A percentile compares a stretch with the other conserved stretches of the same genome.
These are phyloP conservation scores for Liasis olivaceus DNA, from an alignment of 2,797 vertebrate genomes.

Conservation along the genomic window DNA sequence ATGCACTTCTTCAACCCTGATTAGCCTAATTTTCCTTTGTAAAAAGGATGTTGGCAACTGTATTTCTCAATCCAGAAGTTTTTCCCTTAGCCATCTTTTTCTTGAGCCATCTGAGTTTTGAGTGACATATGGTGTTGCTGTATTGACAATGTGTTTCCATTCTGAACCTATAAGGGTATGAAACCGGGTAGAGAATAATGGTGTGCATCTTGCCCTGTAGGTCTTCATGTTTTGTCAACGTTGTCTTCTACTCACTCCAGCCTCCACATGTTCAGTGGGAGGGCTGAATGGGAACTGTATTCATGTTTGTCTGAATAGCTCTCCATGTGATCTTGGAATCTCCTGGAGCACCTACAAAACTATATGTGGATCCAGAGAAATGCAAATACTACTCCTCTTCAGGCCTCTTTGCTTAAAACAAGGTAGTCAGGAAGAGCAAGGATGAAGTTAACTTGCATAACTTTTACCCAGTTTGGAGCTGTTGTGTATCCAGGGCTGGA, in stretches of 20 bases:
- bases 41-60: constrained; percentile 42
- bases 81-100: neutral
- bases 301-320: neutral
- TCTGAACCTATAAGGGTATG: neutral
- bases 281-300: neutral
- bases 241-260: neutral
- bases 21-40: constrained; percentile 44
- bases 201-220: neutral
- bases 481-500: no score
- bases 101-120: no score
- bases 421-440: no score
- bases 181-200: neutral
- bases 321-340: neutral
- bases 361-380: no score
- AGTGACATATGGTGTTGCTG: neutral
- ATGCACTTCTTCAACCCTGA: constrained; percentile 30
- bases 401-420: no score
- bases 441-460: no score
- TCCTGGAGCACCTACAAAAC: no score
- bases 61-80: neutral
- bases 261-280: neutral
- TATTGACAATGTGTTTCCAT: neutral
- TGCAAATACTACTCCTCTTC: no score
- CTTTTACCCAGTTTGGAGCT: no score
- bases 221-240: neutral